Evolutionary conservation across 1,140 invertebrate genomes (phyloP), one percentile per base, ranked within the genome.

Genomic region (Anthonomus grandis): DNA sequence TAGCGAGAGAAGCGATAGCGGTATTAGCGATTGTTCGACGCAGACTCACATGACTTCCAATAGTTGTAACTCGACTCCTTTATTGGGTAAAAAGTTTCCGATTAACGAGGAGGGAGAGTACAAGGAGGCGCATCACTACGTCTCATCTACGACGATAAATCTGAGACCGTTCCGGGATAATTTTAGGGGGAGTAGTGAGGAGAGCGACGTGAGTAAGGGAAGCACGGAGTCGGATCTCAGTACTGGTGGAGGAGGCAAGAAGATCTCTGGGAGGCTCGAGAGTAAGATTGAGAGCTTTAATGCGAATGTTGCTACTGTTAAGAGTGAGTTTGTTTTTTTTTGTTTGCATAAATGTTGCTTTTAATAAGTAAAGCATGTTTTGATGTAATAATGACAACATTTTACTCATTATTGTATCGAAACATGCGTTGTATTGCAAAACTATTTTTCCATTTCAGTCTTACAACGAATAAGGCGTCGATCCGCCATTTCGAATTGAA

Each of bases 1-100:
- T 64, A 81, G 76, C 48, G 79, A 81, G 57, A 74, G 81, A 22
- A 82, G 80, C 58, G 81, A 83, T 56, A 80, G 78, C 25, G 81
- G 81, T 0, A 79, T 82, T 47, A 83, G 81, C 62, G 81, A 83
- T 58, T 81, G 80, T 65, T 81, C 79, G 23, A 60, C 58, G 18
- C n/a, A 66, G 53, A 59, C 58, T 24, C 13, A 66, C 54, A 23
- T 66, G 19, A 63, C 61, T 34, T 47, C 63, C 6, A 65, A 60
- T 36, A 66, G 62, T 51, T 65, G 59, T 45, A 66, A 59, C 8
- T 62, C 69, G 3, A 68, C 62, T 19, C 70, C 65, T 15, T 51
- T 73, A 6, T 57, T 72, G 27, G 61, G 66, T 13, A 74, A 75
- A 55, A 72, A 74, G 38, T 68, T 70, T 50, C 68, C 66, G 3